Evolutionary conservation across 2,113 vertebrate species (phyloP).

Genomic region (Chloropsis hardwickii): DNA sequence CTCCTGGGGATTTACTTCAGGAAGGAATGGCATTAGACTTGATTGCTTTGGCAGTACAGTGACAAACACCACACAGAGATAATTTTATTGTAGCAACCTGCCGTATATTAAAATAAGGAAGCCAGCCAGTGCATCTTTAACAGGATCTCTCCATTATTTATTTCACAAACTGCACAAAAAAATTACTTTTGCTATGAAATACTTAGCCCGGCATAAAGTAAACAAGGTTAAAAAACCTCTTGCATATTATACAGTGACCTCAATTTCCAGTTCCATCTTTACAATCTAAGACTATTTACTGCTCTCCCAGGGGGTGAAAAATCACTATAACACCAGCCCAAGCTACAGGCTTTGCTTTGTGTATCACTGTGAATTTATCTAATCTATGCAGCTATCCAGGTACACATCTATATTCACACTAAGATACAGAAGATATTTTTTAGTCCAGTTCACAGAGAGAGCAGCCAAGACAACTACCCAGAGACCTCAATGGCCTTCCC

Average conservation of each 20-base stretch:
- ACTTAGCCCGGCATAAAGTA: constrained; percentile 28
- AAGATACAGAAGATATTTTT: not conserved
- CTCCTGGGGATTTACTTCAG: constrained; percentile 20
- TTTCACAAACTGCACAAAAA: constrained; percentile 40
- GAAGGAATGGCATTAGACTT: not conserved
- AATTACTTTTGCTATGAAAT: constrained; percentile 26
- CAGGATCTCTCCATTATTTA: constrained; percentile 46
- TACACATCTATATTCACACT: not conserved
- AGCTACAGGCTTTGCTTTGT: not conserved
- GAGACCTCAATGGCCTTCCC: not conserved
- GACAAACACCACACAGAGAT: constrained; percentile 52
- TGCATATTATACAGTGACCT: constrained; percentile 31
- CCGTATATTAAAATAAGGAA: constrained; percentile 59
- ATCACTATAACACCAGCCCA: not conserved
- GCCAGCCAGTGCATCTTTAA: constrained; percentile 56
- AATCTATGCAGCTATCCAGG: not conserved
- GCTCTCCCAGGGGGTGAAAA: not conserved
- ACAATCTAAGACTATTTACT: constrained; percentile 21
- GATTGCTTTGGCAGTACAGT: constrained; percentile 31
- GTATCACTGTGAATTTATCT: not conserved
- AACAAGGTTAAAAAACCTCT: not conserved
- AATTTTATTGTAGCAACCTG: constrained; percentile 55
- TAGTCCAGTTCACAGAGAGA: not conserved
- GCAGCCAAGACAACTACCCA: not conserved
- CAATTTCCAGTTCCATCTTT: constrained; percentile 39